Conservation (phyloP, 92 coral and sea anemone species). For the Porites evermanni region DNA sequence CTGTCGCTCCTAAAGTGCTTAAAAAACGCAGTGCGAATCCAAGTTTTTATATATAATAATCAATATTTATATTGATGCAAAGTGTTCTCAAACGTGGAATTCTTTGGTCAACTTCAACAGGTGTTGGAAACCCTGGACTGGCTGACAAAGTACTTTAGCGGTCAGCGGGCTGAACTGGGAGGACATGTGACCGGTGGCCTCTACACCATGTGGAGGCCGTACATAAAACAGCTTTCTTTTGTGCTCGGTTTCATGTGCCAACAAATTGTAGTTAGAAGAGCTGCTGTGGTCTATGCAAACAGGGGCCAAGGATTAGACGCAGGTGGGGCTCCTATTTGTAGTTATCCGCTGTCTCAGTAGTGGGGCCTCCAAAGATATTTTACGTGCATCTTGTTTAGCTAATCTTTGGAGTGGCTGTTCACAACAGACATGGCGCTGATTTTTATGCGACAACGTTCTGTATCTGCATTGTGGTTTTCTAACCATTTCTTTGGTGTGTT, state of each 20-base stretch:
- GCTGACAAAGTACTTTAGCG: constrained; percentile 86
- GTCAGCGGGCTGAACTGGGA: constrained; percentile 90
- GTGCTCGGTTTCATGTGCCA: constrained; percentile 92
- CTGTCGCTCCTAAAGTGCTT: not conserved
- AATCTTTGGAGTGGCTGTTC: too few relatives aligned
- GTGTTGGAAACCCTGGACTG: constrained; percentile 87
- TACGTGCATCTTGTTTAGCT: too few relatives aligned
- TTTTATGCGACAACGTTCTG: not conserved
- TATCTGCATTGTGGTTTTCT: not conserved
- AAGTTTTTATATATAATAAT: too few relatives aligned
- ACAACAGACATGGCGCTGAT: not conserved
- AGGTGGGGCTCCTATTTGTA: constrained; percentile 31
- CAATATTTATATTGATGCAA: too few relatives aligned
- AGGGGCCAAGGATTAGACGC: constrained; percentile 55
- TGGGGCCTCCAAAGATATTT: not conserved
- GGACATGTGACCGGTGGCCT: constrained; percentile 94
- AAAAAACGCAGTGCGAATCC: too few relatives aligned
- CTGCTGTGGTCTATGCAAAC: constrained; percentile 59
- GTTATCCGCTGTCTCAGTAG: not conserved
- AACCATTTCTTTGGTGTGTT: not conserved
- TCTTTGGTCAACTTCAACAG: constrained; percentile 34
- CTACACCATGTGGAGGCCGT: constrained; percentile 97
- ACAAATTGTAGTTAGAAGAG: constrained; percentile 71
- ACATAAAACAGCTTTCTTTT: constrained; percentile 81
- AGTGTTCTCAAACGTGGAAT: too few relatives aligned